These are phyloP conservation scores for Calidris pugnax DNA, from an alignment of 2,113 vertebrate species.

Conservation along the genomic window DNA sequence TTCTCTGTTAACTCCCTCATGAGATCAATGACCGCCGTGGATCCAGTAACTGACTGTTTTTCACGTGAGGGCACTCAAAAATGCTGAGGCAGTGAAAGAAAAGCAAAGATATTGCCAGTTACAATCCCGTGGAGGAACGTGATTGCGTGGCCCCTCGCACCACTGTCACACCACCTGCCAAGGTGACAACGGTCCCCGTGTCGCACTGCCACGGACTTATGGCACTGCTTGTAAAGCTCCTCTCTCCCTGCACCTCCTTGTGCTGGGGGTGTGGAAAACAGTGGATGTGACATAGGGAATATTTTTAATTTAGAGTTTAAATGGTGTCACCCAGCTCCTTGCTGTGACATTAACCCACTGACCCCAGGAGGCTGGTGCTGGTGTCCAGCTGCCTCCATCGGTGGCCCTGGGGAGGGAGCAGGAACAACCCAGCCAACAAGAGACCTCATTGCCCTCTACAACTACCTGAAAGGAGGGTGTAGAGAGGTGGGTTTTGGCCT, in stretches of 20 bases:
- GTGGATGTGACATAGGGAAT: background rate
- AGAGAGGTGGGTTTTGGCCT: too few relatives aligned
- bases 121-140: too few relatives aligned
- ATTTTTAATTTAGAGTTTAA: background rate
- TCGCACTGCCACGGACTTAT: background rate
- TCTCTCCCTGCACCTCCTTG: background rate
- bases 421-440: background rate
- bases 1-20: background rate
- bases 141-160: rapidly evolving
- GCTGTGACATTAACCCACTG: background rate
- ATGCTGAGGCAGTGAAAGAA: background rate
- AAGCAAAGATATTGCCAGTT: background rate
- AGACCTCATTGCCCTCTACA: too few relatives aligned
- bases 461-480: too few relatives aligned
- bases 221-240: background rate
- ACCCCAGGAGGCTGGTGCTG: too few relatives aligned
- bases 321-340: background rate
- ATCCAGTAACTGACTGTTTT: background rate
- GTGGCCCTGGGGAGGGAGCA: background rate
- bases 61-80: background rate
- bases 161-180: background rate
- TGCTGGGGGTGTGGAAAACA: background rate
- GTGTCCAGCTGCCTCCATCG: background rate
- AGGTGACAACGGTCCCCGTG: background rate
- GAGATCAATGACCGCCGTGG: background rate